Evolutionary conservation across 2,888 invertebrate genomes (phyloP).

Genomic region (Aradus depressus): DNA sequence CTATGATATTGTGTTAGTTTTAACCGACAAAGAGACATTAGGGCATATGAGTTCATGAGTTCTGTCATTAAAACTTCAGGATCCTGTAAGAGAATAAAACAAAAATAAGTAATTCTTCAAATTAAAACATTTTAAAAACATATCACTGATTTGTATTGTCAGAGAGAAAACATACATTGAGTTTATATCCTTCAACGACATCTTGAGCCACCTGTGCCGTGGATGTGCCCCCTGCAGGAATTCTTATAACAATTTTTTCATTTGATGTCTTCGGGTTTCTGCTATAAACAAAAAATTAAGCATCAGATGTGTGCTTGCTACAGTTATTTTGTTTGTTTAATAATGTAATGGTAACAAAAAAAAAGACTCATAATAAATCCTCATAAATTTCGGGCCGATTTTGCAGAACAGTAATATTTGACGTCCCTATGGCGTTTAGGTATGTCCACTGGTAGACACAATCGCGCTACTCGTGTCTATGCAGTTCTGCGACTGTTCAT

Average conservation of each 20-base stretch:
- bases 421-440: too few relatives aligned
- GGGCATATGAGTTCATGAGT: slow-evolving; percentile 39
- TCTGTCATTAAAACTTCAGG: slow-evolving; percentile 38
- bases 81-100: slow-evolving; percentile 34
- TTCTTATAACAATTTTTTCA: slow-evolving; percentile 1
- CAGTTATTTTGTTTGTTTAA: too few relatives aligned
- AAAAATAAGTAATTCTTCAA: not conserved
- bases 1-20: slow-evolving; percentile 39
- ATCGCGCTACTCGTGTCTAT: too few relatives aligned
- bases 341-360: too few relatives aligned
- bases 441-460: too few relatives aligned
- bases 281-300: not conserved
- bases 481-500: too few relatives aligned
- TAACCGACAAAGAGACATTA: slow-evolving; percentile 39
- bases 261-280: slow-evolving; percentile 7
- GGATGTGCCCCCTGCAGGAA: not conserved
- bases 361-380: too few relatives aligned
- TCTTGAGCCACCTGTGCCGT: not conserved
- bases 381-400: too few relatives aligned
- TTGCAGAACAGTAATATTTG: too few relatives aligned
- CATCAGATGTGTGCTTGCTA: too few relatives aligned
- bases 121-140: not conserved
- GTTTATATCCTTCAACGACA: slow-evolving; percentile 8
- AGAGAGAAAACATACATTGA: not conserved
- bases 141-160: not conserved